A percentile compares a stretch with the other conserved stretches of the same genome.
phyloP scores from a whole-genome alignment of 2,888 invertebrate genomes.

The Cloeon dipterum region DNA sequence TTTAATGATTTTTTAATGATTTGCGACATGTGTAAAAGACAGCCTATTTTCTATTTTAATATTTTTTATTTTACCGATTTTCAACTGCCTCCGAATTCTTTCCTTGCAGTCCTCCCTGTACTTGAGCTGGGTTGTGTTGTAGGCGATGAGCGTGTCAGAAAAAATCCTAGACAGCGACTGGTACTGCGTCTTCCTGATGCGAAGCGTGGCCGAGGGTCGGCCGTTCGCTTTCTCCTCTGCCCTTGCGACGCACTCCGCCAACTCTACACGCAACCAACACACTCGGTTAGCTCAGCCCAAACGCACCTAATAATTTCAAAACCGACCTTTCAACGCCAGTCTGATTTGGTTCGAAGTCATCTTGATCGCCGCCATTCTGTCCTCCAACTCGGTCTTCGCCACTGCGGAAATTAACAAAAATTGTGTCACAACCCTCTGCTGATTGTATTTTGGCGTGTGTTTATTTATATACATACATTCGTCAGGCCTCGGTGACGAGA shows the following conservation, averaged over 20 bases:
- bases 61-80: slow-evolving; percentile 24
- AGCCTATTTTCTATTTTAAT: too few species aligned
- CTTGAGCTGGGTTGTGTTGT: slow-evolving; percentile 30
- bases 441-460: not conserved
- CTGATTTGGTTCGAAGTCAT: slow-evolving; percentile 26
- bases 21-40: too few species aligned
- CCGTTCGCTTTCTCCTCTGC: not conserved
- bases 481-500: slow-evolving; percentile 24
- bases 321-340: slow-evolving; percentile 24
- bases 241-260: not conserved
- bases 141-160: slow-evolving; percentile 31
- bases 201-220: slow-evolving; percentile 10
- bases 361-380: slow-evolving; percentile 26
- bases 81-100: slow-evolving; percentile 28
- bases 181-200: slow-evolving; percentile 20
- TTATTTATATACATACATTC: slow-evolving; percentile 17
- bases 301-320: not conserved
- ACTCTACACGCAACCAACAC: not conserved
- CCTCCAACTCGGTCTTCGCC: slow-evolving; percentile 34
- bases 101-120: slow-evolving; percentile 31
- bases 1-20: too few species aligned
- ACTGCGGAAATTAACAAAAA: slow-evolving; percentile 17
- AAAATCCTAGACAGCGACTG: slow-evolving; percentile 28
- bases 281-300: too few species aligned
- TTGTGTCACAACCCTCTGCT: too few species aligned